A percentile compares a stretch with the other conserved stretches of the same genome.
Evolutionary conservation across 2,113 vertebrate genomes (phyloP).

Genomic region (Himantopus leucocephalus): DNA sequence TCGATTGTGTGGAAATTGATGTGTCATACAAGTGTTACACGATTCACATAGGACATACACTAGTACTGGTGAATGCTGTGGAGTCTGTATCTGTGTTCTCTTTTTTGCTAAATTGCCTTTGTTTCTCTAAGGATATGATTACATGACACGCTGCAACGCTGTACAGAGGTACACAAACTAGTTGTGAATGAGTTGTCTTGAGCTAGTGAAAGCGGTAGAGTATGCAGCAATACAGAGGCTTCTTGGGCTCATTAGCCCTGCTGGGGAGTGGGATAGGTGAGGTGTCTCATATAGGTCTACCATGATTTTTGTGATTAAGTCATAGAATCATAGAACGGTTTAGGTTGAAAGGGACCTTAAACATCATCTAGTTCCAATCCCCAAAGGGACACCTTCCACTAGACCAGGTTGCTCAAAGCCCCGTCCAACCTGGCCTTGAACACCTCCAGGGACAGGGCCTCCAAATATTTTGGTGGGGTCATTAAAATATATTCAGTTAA

Average conservation of each 20-base stretch:
- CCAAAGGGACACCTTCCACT: no score
- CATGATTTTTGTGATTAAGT: background rate
- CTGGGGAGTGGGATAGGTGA: background rate
- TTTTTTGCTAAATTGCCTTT: background rate
- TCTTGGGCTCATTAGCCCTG: background rate
- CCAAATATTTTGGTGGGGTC: background rate
- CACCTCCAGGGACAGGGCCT: no score
- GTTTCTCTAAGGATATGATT: background rate
- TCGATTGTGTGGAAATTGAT: accelerated
- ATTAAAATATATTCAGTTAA: background rate
- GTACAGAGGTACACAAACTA: background rate
- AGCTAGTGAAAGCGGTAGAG: background rate
- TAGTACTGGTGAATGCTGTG: background rate
- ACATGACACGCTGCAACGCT: background rate
- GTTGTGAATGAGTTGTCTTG: background rate
- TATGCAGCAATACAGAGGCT: background rate
- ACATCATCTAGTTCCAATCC: no score
- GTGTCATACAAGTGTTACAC: accelerated
- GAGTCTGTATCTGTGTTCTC: no score
- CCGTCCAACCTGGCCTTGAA: no score
- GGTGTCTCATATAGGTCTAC: background rate
- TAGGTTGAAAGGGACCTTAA: no score
- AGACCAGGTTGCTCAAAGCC: no score
- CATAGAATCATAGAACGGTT: no score
- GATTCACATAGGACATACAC: background rate